These are phyloP conservation scores for Eremobia ochroleuca DNA, from an alignment of 2,888 invertebrate genomes.

Conservation along the genomic window DNA sequence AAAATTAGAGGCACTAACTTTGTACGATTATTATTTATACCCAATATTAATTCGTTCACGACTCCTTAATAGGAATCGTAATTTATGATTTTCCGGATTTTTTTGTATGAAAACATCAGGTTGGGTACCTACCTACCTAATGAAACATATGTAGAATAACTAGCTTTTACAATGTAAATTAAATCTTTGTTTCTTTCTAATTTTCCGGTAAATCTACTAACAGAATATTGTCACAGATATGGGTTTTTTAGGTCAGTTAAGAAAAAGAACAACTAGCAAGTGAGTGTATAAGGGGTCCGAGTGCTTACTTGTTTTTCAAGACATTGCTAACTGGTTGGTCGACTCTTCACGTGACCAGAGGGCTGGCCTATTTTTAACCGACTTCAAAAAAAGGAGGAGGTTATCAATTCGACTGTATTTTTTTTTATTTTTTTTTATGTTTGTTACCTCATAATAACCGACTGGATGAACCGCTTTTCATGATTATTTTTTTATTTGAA, in stretches of 20 bases:
- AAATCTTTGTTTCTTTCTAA: neutral
- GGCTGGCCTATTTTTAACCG: too few relatives aligned
- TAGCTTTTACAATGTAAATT: neutral
- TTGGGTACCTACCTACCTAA: neutral
- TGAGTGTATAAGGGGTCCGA: neutral
- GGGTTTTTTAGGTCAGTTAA: neutral
- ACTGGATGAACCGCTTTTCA: too few relatives aligned
- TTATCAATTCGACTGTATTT: too few relatives aligned
- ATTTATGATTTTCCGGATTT: neutral
- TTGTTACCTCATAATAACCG: too few relatives aligned
- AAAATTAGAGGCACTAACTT: slow-evolving; percentile 8
- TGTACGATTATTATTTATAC: too few relatives aligned
- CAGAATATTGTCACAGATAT: neutral
- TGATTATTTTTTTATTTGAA: too few relatives aligned
- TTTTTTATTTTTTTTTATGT: too few relatives aligned
- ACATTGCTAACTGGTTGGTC: too few relatives aligned
- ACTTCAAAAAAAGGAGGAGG: too few relatives aligned
- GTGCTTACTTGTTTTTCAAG: too few relatives aligned
- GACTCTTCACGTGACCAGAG: too few relatives aligned
- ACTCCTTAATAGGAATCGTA: neutral
- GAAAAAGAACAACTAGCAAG: neutral
- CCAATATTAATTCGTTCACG: neutral
- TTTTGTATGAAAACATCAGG: neutral
- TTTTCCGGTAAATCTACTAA: neutral
- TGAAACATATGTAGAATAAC: neutral